phyloP scores from a whole-genome alignment of 1,140 invertebrate species.

The Vollenhovia emeryi region DNA sequence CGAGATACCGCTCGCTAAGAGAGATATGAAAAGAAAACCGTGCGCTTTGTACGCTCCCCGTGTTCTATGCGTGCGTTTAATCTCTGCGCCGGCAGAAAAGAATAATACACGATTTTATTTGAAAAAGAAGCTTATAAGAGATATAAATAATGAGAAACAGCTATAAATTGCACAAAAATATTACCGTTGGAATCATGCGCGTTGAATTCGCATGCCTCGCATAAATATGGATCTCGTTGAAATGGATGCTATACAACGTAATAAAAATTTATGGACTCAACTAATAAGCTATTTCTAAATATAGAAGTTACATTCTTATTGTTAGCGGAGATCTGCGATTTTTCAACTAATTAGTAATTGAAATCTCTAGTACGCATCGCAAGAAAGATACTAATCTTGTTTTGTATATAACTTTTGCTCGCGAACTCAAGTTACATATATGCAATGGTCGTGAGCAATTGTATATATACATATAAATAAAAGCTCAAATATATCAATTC shows the following conservation, averaged over 20 bases:
- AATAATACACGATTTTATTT: conserved; percentile 47
- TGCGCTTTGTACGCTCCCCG: neutral
- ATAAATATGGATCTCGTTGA: neutral
- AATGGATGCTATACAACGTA: neutral
- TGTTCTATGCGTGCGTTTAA: conserved; percentile 28
- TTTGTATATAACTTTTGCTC: neutral
- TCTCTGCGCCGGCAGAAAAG: conserved; percentile 4
- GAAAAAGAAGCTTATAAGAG: conserved; percentile 4
- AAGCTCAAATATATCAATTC: neutral
- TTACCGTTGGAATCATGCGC: neutral
- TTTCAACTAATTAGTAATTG: neutral
- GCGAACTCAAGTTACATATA: too few relatives aligned
- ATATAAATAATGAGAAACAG: neutral
- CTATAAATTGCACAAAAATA: neutral
- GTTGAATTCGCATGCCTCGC: neutral
- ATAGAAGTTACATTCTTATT: neutral
- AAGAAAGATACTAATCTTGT: neutral
- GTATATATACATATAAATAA: neutral
- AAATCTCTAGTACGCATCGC: neutral
- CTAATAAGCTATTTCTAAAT: neutral
- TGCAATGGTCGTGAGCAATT: neutral
- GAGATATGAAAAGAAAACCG: conserved; percentile 45
- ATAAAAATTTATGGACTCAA: conserved; percentile 11
- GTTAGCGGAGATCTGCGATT: neutral
- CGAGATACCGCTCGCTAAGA: conserved; percentile 1